Conservation (phyloP, 2,888 invertebrate species). For the Patella ulyssiponensis region DNA sequence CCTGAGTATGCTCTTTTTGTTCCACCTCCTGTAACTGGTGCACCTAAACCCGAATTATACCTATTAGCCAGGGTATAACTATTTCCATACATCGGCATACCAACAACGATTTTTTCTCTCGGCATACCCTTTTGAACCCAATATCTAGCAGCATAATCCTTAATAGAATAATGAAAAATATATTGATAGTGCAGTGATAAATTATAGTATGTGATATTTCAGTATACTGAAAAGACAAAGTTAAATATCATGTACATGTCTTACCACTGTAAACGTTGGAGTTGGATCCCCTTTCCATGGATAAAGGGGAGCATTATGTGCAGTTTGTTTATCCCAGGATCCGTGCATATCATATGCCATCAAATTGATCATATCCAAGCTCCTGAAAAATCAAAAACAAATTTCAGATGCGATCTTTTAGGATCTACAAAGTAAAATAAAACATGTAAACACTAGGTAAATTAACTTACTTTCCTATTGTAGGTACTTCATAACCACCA, state of each 20-base stretch:
- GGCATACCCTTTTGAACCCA: slow-evolving; percentile 81
- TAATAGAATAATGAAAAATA: not conserved
- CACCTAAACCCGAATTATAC: slow-evolving; percentile 42
- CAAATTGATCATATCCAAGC: slow-evolving; percentile 58
- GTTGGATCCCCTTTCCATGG: slow-evolving; percentile 40
- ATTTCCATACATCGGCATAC: slow-evolving; percentile 95
- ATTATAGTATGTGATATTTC: not conserved
- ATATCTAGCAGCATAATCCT: slow-evolving; percentile 48
- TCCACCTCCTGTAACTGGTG: slow-evolving; percentile 40
- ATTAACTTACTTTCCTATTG: not conserved
- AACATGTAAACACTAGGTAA: too few species aligned
- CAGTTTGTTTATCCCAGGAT: slow-evolving; percentile 62
- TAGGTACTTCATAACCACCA: slow-evolving; percentile 38
- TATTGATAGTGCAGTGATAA: not conserved
- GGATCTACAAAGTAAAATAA: too few species aligned
- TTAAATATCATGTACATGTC: not conserved
- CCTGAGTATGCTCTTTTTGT: slow-evolving; percentile 39
- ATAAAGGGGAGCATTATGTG: slow-evolving; percentile 67
- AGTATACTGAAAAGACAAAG: too few species aligned
- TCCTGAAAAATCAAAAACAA: not conserved
- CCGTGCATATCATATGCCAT: slow-evolving; percentile 68
- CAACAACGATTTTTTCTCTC: slow-evolving; percentile 91
- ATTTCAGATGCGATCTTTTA: too few species aligned
- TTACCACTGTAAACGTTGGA: slow-evolving; percentile 41
- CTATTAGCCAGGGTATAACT: slow-evolving; percentile 85